phyloP scores from a whole-genome alignment of 1,140 invertebrate species.

The Nephila pilipes region DNA sequence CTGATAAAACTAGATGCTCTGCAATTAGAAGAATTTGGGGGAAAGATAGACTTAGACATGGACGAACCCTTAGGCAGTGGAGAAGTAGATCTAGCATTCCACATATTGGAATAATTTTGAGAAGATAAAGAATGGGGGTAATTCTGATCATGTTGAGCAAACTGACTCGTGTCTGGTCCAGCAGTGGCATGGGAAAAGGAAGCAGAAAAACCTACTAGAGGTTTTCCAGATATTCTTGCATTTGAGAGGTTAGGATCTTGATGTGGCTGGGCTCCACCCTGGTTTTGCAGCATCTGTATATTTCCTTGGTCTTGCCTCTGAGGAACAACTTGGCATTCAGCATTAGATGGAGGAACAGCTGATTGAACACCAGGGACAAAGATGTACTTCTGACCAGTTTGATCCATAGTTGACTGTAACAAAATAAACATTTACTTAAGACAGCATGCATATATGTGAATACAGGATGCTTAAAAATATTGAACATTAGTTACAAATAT shows the following conservation, averaged over 20 bases:
- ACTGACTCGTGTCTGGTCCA: conserved; percentile 42
- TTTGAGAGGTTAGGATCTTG: conserved; percentile 45
- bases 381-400: conserved; percentile 29
- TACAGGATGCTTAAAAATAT: too few species aligned
- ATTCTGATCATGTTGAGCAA: conserved; percentile 57
- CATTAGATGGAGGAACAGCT: conserved; percentile 2
- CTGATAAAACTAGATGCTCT: conserved; percentile 46
- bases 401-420: conserved; percentile 24
- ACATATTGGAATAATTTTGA: conserved; percentile 48
- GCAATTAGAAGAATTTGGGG: conserved; percentile 6
- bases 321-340: conserved; percentile 12
- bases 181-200: conserved; percentile 56
- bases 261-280: conserved; percentile 1
- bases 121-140: conserved; percentile 32
- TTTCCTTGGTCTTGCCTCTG: conserved; percentile 7
- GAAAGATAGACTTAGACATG: conserved; percentile 7
- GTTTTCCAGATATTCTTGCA: conserved; percentile 65
- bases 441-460: too few species aligned
- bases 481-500: too few species aligned
- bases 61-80: conserved; percentile 53
- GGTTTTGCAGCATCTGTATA: neutral
- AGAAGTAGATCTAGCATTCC: conserved; percentile 74
- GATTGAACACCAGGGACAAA: conserved; percentile 29
- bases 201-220: conserved; percentile 74
- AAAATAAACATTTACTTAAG: neutral